These are phyloP conservation scores for Tethea ocularis DNA, from an alignment of 2,888 invertebrate genomes.

Conservation along the genomic window DNA sequence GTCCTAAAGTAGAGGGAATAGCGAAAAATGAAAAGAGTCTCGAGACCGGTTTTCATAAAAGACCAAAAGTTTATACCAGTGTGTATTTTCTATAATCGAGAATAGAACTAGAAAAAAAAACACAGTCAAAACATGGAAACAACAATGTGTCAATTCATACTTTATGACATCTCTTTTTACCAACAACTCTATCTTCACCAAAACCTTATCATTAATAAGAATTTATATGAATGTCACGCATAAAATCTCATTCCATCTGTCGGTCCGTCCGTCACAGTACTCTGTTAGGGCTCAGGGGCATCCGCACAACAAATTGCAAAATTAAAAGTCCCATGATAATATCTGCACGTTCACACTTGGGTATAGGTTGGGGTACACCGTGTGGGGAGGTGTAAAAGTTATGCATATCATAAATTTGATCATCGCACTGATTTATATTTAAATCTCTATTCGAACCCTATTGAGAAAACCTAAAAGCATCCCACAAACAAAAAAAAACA, in stretches of 20 bases:
- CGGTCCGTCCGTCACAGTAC: constrained; percentile 40
- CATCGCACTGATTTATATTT: constrained; percentile 3
- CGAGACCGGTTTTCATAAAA: too few relatives aligned
- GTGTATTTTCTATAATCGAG: too few relatives aligned
- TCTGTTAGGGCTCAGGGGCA: constrained; percentile 33
- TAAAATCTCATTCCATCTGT: constrained; percentile 54
- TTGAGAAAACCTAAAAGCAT: neutral
- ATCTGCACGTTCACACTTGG: constrained; percentile 29
- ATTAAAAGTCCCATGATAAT: constrained; percentile 76
- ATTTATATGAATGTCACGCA: constrained; percentile 60
- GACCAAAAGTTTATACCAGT: too few relatives aligned
- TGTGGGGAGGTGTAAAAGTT: constrained; percentile 7
- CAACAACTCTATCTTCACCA: constrained; percentile 29
- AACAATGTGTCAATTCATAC: too few relatives aligned
- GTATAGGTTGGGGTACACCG: neutral
- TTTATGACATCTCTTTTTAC: constrained; percentile 29
- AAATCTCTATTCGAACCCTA: neutral
- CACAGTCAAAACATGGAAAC: too few relatives aligned
- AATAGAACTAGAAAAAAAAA: too few relatives aligned
- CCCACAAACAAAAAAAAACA: too few relatives aligned
- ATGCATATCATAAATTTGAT: constrained; percentile 4
- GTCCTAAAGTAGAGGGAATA: too few relatives aligned
- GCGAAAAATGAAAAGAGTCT: too few relatives aligned
- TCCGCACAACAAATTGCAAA: constrained; percentile 72
- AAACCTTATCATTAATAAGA: constrained; percentile 56